Base-by-base conservation (phyloP, 2,888 invertebrate genomes). In the Oligia fasciuncula region DNA sequence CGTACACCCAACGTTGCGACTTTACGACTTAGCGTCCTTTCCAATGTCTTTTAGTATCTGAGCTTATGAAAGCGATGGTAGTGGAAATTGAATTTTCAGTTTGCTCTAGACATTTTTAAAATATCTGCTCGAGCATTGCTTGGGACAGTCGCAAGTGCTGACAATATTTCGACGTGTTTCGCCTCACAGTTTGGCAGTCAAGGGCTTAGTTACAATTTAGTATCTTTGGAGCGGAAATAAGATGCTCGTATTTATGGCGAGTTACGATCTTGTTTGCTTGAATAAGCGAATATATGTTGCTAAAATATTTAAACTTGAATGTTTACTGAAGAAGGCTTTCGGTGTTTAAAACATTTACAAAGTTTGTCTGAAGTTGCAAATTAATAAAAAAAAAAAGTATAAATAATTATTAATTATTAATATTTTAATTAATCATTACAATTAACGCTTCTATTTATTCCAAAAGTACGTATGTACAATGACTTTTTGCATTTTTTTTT, bases 41-140 rank as follows among this genome's bases (percentile, higher is more conserved):
- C 29, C 81, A 76, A 83, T 82, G 83, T 85, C 86, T 77, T 87
- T 76, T 82, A 86, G 80, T 79, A 85, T 82, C 73, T 67, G 60
- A 88, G 80, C 77, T 88, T 88, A 86, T 83, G 81, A 85, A 85
- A 86, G 79, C 71, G 78, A 79, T 78, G 81, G 63, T 43, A 75
- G 66, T 87, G 79, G 79, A 88, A 88, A 89, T 88, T 89, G 73
- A 89, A 88, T 86, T 88, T 83, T 63, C 85, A 86, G 80, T 88
- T 81, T 80, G 35, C 84, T 78, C 11, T 75, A 75, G 77, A 83
- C 57, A 80, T 81, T 89, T 89, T 88, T 49, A 80, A 88, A 88
- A 86, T 85, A 85, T 80, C 77, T 74, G 4, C 67, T 46, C 6
- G 9, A 74, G 72, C 65, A 71, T 70, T 81, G 65, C 63, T 72